phyloP scores from a whole-genome alignment of 1,140 invertebrate genomes.

The Caenorhabditis brenneri region DNA sequence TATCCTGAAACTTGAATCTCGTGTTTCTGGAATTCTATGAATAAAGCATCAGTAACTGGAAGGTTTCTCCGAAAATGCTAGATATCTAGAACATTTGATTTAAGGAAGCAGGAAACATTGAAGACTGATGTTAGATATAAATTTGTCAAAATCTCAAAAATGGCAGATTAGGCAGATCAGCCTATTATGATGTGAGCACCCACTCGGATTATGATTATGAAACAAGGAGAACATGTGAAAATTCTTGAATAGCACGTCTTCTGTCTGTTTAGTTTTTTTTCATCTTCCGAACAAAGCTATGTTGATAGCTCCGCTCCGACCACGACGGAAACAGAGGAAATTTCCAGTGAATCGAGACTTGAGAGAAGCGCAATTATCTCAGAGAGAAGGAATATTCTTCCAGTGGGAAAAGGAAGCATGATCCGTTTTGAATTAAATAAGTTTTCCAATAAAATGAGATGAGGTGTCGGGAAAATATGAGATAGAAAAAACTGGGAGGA shows the following conservation, averaged over 20 bases:
- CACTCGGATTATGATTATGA: no score
- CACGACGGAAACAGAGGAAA: neutral
- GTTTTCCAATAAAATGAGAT: neutral
- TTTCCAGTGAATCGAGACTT: neutral
- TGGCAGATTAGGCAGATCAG: neutral
- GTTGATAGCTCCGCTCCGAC: neutral
- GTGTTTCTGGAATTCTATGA: no score
- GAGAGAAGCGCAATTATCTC: neutral
- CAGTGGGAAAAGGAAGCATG: neutral
- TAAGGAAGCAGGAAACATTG: no score
- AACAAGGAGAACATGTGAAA: neutral
- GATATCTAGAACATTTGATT: no score
- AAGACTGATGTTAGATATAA: neutral
- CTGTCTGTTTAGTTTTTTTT: no score
- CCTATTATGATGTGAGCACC: neutral
- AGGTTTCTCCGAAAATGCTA: no score
- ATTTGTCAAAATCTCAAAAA: neutral
- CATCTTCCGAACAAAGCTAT: neutral
- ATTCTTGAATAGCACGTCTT: slow-evolving; percentile 1
- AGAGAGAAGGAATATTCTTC: neutral
- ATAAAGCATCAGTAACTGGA: no score
- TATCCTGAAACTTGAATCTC: no score
- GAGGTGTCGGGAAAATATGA: neutral
- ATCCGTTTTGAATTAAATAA: neutral
- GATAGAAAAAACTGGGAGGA: neutral